A percentile compares a stretch with the other conserved stretches of the same genome.
Conservation (phyloP, 2,888 invertebrate genomes). For the Erebia ligea region DNA sequence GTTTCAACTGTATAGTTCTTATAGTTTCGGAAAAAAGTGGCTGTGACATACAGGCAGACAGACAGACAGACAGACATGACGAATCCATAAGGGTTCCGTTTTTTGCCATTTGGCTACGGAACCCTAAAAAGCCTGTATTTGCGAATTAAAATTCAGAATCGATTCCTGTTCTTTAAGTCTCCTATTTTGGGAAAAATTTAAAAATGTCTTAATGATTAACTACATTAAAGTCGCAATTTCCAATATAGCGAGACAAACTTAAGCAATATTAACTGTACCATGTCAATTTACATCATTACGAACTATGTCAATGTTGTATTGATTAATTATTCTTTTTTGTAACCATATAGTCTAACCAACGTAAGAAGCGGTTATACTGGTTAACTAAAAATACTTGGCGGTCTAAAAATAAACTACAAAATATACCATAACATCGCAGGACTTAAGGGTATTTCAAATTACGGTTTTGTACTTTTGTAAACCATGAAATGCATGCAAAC, state of each 20-base stretch:
- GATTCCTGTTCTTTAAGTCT: background rate
- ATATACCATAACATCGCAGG: background rate
- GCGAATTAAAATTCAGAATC: background rate
- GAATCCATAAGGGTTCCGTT: too few relatives aligned
- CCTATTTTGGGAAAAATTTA: background rate
- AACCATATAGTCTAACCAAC: background rate
- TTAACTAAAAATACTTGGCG: background rate
- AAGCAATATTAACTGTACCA: constrained; percentile 4
- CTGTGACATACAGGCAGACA: too few relatives aligned
- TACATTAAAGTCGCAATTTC: background rate
- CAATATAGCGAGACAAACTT: background rate
- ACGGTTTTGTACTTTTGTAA: background rate
- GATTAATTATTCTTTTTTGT: background rate
- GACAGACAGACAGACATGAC: too few relatives aligned
- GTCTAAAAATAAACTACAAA: background rate
- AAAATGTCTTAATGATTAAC: background rate
- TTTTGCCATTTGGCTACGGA: too few relatives aligned
- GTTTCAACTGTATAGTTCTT: too few relatives aligned
- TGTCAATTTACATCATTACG: constrained; percentile 5
- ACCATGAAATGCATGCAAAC: background rate
- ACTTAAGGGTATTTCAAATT: background rate
- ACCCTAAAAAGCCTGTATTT: background rate
- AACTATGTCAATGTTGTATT: constrained; percentile 11
- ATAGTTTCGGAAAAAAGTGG: too few relatives aligned
- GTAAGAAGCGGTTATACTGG: constrained; percentile 5